Evolutionary conservation across 2,888 invertebrate species (phyloP).

Genomic region (Drosophila multiciliata): DNA sequence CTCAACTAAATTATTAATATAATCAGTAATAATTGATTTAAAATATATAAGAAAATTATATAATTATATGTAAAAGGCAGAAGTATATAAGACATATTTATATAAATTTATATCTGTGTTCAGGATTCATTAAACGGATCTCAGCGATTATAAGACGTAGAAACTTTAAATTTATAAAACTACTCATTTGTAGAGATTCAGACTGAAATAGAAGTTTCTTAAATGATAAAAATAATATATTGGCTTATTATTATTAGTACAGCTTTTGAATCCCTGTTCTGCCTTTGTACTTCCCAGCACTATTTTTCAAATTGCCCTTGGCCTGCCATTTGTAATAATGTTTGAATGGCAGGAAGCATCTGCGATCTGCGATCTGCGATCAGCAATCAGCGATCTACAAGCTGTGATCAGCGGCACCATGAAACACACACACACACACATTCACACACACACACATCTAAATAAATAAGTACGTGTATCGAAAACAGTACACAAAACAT

Average conservation of each 20-base stretch:
- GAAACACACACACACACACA: neutral
- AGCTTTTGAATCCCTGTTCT: too few species aligned
- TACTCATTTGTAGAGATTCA: neutral
- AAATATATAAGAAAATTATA: too few species aligned
- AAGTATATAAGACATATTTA: neutral
- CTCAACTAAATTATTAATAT: neutral
- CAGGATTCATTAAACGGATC: neutral
- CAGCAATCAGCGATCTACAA: constrained; percentile 8
- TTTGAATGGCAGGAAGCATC: constrained; percentile 26
- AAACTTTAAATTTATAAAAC: neutral
- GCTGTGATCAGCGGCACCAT: constrained; percentile 23
- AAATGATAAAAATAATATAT: neutral
- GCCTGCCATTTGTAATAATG: constrained; percentile 8
- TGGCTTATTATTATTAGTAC: neutral
- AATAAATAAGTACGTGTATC: constrained; percentile 13
- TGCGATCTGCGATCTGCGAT: constrained; percentile 1
- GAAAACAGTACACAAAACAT: constrained; percentile 25
- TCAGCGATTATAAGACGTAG: neutral
- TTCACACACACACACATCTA: neutral
- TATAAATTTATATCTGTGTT: neutral
- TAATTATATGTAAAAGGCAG: neutral
- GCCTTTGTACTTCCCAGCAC: neutral
- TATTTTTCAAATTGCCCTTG: constrained; percentile 2
- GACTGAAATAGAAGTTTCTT: too few species aligned
- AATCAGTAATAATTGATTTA: too few species aligned